phyloP scores from a whole-genome alignment of 2,797 vertebrate species.

The Sebastolobus alascanus region DNA sequence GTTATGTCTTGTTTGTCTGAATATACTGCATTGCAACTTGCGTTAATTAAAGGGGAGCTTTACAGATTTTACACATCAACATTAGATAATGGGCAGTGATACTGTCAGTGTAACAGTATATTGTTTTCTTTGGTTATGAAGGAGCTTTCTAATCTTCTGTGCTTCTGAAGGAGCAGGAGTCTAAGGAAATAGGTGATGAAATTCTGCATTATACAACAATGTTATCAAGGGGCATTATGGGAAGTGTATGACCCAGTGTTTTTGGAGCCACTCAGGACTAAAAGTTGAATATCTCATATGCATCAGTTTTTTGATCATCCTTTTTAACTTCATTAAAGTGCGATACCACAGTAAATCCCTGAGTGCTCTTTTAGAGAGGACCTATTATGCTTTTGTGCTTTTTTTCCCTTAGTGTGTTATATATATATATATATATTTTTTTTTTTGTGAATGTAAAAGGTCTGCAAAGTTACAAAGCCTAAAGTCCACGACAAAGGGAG shows the following conservation, averaged over 20 bases:
- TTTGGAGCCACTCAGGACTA: not conserved
- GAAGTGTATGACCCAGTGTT: not conserved
- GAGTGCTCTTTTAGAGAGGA: not conserved
- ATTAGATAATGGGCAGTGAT: too few relatives aligned
- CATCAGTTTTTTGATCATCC: not conserved
- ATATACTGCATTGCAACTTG: not conserved
- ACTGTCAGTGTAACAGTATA: not conserved
- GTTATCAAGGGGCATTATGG: not conserved
- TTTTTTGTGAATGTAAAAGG: too few relatives aligned
- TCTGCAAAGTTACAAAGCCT: too few relatives aligned
- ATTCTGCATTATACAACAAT: not conserved
- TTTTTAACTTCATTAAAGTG: not conserved
- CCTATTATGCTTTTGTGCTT: too few relatives aligned
- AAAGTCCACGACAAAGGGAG: too few relatives aligned
- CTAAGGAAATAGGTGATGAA: not conserved
- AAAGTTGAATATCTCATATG: not conserved
- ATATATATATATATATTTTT: too few relatives aligned
- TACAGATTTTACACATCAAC: not conserved
- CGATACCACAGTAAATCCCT: not conserved
- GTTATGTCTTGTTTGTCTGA: conserved; percentile 28
- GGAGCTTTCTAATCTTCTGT: not conserved
- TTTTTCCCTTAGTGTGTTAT: too few relatives aligned
- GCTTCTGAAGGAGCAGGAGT: not conserved
- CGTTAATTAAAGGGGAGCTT: not conserved
- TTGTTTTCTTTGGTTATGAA: not conserved